Percentiles rank a stretch among this genome's conserved stretches.
phyloP scores from a whole-genome alignment of 1,140 invertebrate genomes.

The Papilio machaon region DNA sequence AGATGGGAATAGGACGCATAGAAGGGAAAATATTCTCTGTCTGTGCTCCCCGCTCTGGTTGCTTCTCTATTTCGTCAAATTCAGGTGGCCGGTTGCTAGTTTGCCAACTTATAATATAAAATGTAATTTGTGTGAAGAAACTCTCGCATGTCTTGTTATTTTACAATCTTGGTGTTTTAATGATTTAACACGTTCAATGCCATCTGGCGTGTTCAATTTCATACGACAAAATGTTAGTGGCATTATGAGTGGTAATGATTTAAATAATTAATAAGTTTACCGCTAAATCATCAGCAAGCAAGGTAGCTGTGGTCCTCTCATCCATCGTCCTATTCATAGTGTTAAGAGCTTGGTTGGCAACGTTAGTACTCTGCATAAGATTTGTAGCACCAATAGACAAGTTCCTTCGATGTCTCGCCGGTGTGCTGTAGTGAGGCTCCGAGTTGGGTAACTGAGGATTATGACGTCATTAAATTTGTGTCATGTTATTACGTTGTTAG shows the following conservation, averaged over 20 bases:
- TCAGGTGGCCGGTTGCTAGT: no score
- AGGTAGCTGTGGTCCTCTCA: slow-evolving; percentile 75
- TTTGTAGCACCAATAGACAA: slow-evolving; percentile 82
- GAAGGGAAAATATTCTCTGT: no score
- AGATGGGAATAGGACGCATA: no score
- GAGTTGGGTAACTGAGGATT: slow-evolving; percentile 72
- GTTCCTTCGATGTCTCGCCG: slow-evolving; percentile 83
- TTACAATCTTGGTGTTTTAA: not conserved
- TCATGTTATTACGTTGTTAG: not conserved
- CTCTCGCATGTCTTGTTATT: not conserved
- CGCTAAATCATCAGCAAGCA: slow-evolving; percentile 81
- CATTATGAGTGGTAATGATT: not conserved
- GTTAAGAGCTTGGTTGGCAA: slow-evolving; percentile 57
- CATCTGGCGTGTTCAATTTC: not conserved
- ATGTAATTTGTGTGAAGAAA: not conserved
- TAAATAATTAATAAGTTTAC: slow-evolving; percentile 41
- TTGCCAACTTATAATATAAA: no score
- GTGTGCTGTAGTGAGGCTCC: slow-evolving; percentile 80
- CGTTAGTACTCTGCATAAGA: slow-evolving; percentile 61
- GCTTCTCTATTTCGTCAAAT: no score
- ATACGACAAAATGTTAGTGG: not conserved
- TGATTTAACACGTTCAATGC: not conserved
- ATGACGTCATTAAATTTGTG: not conserved
- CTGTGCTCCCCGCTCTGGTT: no score
- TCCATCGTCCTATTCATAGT: slow-evolving; percentile 79